Evolutionary conservation across 1,140 invertebrate species (phyloP), one percentile per base, ranked within the genome.

Genomic region (Drosophila obscura): DNA sequence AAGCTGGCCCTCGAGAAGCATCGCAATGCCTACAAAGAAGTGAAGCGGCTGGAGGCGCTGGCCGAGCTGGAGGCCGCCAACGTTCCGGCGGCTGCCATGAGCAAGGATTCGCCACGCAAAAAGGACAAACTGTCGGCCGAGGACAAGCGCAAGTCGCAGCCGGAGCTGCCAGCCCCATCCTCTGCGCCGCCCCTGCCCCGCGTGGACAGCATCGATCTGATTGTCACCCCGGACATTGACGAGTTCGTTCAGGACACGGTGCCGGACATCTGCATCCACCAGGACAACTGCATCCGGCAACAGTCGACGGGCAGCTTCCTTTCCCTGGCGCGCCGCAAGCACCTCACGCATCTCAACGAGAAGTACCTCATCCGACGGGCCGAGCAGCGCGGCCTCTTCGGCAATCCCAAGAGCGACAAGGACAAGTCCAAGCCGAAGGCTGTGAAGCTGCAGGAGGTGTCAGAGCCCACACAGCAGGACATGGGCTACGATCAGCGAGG

Each of bases 281-380:
- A 92, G 75, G 92, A 92, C 45, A 87, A 91, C 11, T 94, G 93
- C 79, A 84, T 93, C 9, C 73, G 84, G 6, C 80, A 91, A 2
- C 76, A 92, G n/a, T 62, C 93, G 58, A 93, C 94, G 41, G 96
- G 96, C 3, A 96, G 95, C 78, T 96, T 94, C 76, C 89, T 96
- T 26, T 94, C 95, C 0, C 90, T 96, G 2, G 93, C 96, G n/a
- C 94, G 95, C 60, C 92, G 96, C 24, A 96, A 95, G 92, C 93
- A 95, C 80, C 93, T 96, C 63, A 95, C 95, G 43, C 93, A 95
- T 8, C 93, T 96, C 61, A 95, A 96, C 90, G 95, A 96, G 8
- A 94, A 96, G 90, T 96, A 95, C 79, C 95, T 96, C 93, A 96
- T 96, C 44, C 94, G 95, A 68, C 95, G 96, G 89, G 96, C 96